These are phyloP conservation scores for Apis florea DNA, from an alignment of 1,140 invertebrate genomes.

Conservation along the genomic window DNA sequence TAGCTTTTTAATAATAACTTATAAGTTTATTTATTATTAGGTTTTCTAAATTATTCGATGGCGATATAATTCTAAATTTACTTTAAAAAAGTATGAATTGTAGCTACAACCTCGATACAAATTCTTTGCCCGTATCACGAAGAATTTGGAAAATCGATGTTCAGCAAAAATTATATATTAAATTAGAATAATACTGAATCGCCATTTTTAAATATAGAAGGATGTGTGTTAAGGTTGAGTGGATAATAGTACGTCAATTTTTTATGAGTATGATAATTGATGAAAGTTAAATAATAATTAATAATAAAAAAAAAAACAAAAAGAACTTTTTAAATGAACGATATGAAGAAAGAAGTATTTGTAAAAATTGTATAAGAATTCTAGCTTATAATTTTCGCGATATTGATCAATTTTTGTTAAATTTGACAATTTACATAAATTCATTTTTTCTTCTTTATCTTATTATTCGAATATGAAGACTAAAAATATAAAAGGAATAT, in stretches of 20 bases:
- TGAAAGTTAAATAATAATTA: neutral
- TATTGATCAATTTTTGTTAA: neutral
- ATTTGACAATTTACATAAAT: neutral
- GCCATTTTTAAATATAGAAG: neutral
- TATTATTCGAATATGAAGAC: neutral
- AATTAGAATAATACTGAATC: neutral
- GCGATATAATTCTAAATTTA: no score
- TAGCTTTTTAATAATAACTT: slow-evolving; percentile 35
- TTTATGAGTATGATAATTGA: slow-evolving; percentile 5
- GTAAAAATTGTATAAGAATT: neutral
- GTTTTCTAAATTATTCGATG: slow-evolving; percentile 39
- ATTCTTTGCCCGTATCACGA: neutral
- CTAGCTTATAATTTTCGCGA: neutral
- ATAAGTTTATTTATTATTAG: slow-evolving; percentile 65
- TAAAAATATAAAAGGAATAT: neutral
- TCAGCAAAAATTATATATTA: neutral
- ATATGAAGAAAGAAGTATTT: neutral
- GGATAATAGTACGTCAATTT: neutral
- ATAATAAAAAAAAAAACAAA: neutral
- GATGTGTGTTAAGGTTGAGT: neutral
- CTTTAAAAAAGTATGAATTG: neutral
- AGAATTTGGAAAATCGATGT: neutral
- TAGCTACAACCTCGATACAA: neutral
- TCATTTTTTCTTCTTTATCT: neutral
- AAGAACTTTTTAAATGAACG: neutral